Base-by-base conservation (phyloP, 2,888 invertebrate species). In the Philonicus albiceps region DNA sequence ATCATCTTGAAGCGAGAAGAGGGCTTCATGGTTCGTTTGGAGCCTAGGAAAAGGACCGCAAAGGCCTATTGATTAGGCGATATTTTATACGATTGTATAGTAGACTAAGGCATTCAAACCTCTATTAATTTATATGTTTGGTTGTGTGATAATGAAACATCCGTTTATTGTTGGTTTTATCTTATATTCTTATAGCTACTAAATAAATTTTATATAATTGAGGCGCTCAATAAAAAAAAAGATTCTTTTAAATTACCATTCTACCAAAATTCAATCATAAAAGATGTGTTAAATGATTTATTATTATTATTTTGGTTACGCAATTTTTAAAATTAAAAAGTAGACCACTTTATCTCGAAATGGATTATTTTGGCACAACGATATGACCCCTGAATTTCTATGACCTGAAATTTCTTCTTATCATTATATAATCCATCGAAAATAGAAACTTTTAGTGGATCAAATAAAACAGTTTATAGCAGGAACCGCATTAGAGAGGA, bases 1-100 rank as follows among this genome's bases (percentile, higher is more conserved):
- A 96, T 96, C 88, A 96, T 96, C 89, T 92, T 96, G 87, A 96
- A 96, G 91, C 94, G 96, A 83, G 94, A 95, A 72, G 96, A 96
- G 91, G 96, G 96, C 6, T 96, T 96, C 92, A 95, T 94, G 90
- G 94, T 97, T 86, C 94, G 94, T 88, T 93, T 97, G 55, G 94
- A 95, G 89, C 95, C 95, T 16, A 94, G 96, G 74, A 89, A 89
- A 87, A 88, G 89, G 85, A 86, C 64, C 6, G 85, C 34, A 3
- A 86, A 86, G 16, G 86, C 40, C 34, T 11, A 86, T 16, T 86
- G 55, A 53, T 13, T 43, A 40, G 49, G 8, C 30, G 30, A 27
- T 31, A 5, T 30, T 27, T n/a, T 53, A 3, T 6, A 31, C 49
- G 27, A 43, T 80, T 80, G 80, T 53, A 80, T 49, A 53, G 49